These are phyloP conservation scores for Creontiades dilutus DNA, from an alignment of 2,888 invertebrate species.

Conservation along the genomic window DNA sequence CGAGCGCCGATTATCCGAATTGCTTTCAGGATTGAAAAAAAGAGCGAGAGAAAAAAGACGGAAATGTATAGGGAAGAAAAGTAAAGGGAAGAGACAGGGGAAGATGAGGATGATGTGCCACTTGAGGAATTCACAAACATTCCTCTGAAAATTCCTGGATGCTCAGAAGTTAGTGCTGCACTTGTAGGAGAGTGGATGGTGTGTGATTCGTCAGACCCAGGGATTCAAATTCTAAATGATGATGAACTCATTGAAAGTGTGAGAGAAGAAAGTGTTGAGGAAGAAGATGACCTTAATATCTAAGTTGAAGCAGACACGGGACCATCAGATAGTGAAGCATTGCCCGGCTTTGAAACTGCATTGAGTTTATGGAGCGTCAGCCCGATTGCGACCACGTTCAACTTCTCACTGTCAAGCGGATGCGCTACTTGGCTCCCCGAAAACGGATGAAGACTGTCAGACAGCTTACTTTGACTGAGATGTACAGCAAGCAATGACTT, in stretches of 20 bases:
- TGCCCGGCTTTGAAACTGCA: constrained; percentile 73
- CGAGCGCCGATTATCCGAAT: too few species aligned
- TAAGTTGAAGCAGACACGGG: constrained; percentile 69
- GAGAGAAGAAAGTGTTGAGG: constrained; percentile 84
- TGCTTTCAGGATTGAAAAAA: too few species aligned
- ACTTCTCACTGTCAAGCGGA: constrained; percentile 71
- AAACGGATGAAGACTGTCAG: constrained; percentile 69
- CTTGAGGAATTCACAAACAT: constrained; percentile 66
- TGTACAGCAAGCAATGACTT: constrained; percentile 66
- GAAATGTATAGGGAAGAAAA: too few species aligned
- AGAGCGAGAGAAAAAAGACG: too few species aligned
- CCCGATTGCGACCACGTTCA: constrained; percentile 73
- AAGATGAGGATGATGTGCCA: constrained; percentile 59
- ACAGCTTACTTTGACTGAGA: constrained; percentile 68
- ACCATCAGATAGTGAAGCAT: constrained; percentile 74
- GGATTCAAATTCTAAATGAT: constrained; percentile 74
- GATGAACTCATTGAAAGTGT: constrained; percentile 96
- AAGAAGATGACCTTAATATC: constrained; percentile 64
- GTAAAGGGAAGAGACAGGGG: constrained; percentile 70
- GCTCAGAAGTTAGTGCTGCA: constrained; percentile 72
- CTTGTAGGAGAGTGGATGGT: constrained; percentile 74
- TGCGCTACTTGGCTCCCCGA: constrained; percentile 73
- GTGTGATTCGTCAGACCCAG: constrained; percentile 74
- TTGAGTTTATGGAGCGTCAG: constrained; percentile 75
- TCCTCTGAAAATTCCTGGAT: constrained; percentile 72